Conservation (phyloP, 2,797 vertebrate species). For the Danio jaintianensis region DNA sequence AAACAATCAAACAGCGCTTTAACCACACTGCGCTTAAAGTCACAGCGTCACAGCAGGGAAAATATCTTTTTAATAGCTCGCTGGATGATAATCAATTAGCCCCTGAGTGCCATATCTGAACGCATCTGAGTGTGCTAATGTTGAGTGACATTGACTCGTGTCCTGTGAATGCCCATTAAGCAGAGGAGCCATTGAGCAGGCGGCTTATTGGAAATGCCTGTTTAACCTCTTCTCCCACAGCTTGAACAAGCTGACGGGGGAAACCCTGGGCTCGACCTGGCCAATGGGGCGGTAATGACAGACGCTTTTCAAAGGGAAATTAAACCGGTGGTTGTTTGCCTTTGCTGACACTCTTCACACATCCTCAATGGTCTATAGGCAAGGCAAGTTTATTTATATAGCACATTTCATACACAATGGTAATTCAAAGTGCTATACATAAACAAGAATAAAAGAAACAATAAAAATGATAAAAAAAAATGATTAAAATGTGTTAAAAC, state of each 20-base stretch:
- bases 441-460: too few species aligned
- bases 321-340: not conserved
- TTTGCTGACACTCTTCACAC: conserved; percentile 40
- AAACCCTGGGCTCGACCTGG: not conserved
- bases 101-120: conserved; percentile 31
- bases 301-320: conserved; percentile 33
- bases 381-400: too few species aligned
- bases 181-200: conserved; percentile 12
- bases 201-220: conserved; percentile 44
- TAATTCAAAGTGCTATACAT: too few species aligned
- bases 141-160: conserved; percentile 50
- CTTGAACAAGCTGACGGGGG: conserved; percentile 37
- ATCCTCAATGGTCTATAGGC: conserved; percentile 27
- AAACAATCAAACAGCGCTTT: conserved; percentile 40
- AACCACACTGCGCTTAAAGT: conserved; percentile 23
- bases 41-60: conserved; percentile 10
- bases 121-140: conserved; percentile 36
- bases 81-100: conserved; percentile 52
- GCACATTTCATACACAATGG: too few species aligned
- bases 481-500: too few species aligned
- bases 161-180: conserved; percentile 45
- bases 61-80: conserved; percentile 45
- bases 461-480: too few species aligned
- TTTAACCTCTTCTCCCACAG: conserved; percentile 37
- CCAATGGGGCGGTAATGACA: conserved; percentile 27